phyloP scores from a whole-genome alignment of 2,888 invertebrate genomes.

The Leptopterna dolabrata region DNA sequence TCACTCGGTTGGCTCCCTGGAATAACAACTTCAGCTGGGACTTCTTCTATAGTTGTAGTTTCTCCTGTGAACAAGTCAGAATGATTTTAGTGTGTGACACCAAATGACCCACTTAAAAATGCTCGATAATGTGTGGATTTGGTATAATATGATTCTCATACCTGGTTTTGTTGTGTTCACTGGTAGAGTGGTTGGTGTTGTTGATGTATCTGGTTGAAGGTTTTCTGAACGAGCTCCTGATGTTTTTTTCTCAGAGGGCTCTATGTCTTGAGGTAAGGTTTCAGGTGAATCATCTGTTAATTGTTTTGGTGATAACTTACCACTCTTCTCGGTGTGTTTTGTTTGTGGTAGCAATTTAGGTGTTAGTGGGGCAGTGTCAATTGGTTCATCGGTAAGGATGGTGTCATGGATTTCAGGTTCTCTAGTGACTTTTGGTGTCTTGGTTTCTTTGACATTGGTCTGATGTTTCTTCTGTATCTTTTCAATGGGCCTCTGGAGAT shows the following conservation, averaged over 20 bases:
- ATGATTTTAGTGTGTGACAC: background rate
- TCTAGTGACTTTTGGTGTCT: background rate
- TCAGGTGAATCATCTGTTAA: background rate
- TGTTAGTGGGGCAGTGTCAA: background rate
- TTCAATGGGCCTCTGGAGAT: background rate
- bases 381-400: background rate
- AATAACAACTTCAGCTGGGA: background rate
- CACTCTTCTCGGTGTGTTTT: background rate
- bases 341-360: background rate
- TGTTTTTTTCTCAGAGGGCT: background rate
- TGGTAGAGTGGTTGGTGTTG: conserved; percentile 22
- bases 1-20: conserved; percentile 34
- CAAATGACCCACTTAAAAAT: background rate
- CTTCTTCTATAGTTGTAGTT: conserved; percentile 38
- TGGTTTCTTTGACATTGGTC: background rate
- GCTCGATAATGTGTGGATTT: background rate
- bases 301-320: background rate
- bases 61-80: conserved; percentile 55
- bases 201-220: background rate
- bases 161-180: background rate
- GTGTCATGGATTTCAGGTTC: background rate
- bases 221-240: background rate
- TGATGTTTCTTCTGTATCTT: background rate
- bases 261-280: background rate
- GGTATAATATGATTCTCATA: background rate